These are phyloP conservation scores for Clitarchus hookeri DNA, from an alignment of 2,888 invertebrate genomes.

Conservation along the genomic window DNA sequence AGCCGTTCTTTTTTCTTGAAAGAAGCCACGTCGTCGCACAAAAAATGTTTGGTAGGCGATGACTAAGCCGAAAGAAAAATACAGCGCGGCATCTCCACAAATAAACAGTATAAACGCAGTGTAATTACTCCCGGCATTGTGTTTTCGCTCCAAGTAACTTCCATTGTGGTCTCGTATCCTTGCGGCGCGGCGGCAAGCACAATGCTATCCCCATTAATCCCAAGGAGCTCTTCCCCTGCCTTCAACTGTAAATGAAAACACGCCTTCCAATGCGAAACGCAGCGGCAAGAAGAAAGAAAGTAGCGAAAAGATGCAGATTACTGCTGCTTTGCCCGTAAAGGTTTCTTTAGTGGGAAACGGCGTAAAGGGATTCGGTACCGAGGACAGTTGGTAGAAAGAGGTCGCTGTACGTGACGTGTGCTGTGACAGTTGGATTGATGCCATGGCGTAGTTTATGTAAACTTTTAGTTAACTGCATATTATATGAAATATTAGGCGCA, in stretches of 20 bases:
- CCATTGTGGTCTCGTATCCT: neutral
- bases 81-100: neutral
- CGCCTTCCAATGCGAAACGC: conserved; percentile 11
- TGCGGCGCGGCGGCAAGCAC: neutral
- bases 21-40: too few species aligned
- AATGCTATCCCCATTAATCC: neutral
- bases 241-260: conserved; percentile 5
- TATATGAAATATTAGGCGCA: too few species aligned
- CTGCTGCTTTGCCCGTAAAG: neutral
- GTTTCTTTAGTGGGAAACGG: neutral
- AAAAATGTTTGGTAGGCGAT: neutral
- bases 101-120: neutral
- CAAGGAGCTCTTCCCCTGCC: neutral
- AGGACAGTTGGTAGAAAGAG: neutral
- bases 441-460: neutral
- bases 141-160: conserved; percentile 8
- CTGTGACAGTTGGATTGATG: neutral
- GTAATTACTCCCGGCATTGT: conserved; percentile 14
- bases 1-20: too few species aligned
- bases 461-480: too few species aligned
- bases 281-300: neutral
- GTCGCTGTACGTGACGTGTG: neutral
- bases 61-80: neutral
- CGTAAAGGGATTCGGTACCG: neutral
- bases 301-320: conserved; percentile 14